Evolutionary conservation across 1,140 invertebrate species (phyloP).

Genomic region (Drosophila orena): DNA sequence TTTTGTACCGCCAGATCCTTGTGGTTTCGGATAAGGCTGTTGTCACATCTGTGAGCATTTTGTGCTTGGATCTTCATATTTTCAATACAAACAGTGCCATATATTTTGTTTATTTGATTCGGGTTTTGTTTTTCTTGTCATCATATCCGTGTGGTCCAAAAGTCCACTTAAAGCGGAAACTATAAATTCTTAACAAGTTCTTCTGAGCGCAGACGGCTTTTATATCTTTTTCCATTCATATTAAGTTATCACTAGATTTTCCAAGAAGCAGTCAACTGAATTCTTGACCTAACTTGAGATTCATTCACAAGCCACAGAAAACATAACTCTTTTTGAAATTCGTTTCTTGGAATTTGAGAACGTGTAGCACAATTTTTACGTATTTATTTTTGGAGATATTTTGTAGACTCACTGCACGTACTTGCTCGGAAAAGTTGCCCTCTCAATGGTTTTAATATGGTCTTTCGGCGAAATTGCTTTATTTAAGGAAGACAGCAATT

Average conservation of each 20-base stretch:
- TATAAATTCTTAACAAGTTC: constrained; percentile 68
- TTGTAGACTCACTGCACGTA: constrained; percentile 55
- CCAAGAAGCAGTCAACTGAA: constrained; percentile 44
- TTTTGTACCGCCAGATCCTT: constrained; percentile 49
- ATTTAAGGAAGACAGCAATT: constrained; percentile 51
- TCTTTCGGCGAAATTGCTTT: constrained; percentile 63
- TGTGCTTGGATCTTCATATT: constrained; percentile 51
- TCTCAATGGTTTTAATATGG: constrained; percentile 37
- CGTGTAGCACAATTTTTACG: constrained; percentile 61
- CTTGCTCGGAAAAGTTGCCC: constrained; percentile 57
- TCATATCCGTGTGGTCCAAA: constrained; percentile 49
- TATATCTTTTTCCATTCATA: constrained; percentile 40
- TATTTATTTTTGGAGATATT: constrained; percentile 14
- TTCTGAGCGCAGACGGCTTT: constrained; percentile 31
- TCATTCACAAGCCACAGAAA: constrained; percentile 65
- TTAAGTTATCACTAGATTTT: constrained; percentile 41
- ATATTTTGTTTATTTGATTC: constrained; percentile 52
- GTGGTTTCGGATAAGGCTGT: constrained; percentile 21
- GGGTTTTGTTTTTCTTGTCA: constrained; percentile 39
- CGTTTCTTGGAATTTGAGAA: constrained; percentile 58
- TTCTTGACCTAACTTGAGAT: constrained; percentile 12
- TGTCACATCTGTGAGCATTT: constrained; percentile 66
- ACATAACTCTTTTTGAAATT: constrained; percentile 65
- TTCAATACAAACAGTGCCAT: constrained; percentile 52
- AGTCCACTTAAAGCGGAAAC: constrained; percentile 57